Conservation (phyloP, 2,888 invertebrate genomes). For the Druceiella hillmani region DNA sequence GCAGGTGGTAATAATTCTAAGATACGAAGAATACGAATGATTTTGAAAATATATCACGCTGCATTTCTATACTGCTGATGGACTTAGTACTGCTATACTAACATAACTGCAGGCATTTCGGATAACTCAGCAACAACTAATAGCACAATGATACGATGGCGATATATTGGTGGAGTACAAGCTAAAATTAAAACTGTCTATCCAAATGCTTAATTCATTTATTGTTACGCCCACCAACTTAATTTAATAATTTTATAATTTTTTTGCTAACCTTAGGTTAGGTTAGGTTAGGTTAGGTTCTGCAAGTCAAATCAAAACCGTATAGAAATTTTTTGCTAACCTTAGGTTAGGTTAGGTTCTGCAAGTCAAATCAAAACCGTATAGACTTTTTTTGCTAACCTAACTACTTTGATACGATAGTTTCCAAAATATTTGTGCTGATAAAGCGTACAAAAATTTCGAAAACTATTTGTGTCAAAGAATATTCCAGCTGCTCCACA, state of each 20-base stretch:
- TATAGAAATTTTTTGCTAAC: slow-evolving; percentile 9
- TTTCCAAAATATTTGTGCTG: slow-evolving; percentile 9
- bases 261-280: too few relatives aligned
- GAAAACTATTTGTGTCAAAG: slow-evolving; percentile 17
- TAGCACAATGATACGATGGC: too few relatives aligned
- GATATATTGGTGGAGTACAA: too few relatives aligned
- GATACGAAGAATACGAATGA: slow-evolving; percentile 12
- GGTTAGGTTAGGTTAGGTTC: too few relatives aligned
- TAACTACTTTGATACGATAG: slow-evolving; percentile 9
- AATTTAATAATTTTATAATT: slow-evolving; percentile 9
- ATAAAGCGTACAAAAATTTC: slow-evolving; percentile 14
- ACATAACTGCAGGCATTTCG: slow-evolving; percentile 12
- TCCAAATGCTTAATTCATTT: slow-evolving; percentile 6
- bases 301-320: slow-evolving; percentile 4
- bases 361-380: slow-evolving; percentile 4
- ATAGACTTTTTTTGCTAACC: slow-evolving; percentile 9
- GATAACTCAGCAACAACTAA: slow-evolving; percentile 12
- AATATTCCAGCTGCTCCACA: slow-evolving; percentile 14
- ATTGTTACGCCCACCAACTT: slow-evolving; percentile 8
- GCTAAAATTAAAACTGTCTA: slow-evolving; percentile 5
- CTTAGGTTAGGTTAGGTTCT: slow-evolving; percentile 6
- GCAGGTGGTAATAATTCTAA: slow-evolving; percentile 13
- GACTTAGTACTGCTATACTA: slow-evolving; percentile 13
- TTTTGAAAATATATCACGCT: slow-evolving; percentile 13
- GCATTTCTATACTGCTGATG: slow-evolving; percentile 11